Evolutionary conservation across 1,140 invertebrate species (phyloP).

Genomic region (Chironomus striatipennis): DNA sequence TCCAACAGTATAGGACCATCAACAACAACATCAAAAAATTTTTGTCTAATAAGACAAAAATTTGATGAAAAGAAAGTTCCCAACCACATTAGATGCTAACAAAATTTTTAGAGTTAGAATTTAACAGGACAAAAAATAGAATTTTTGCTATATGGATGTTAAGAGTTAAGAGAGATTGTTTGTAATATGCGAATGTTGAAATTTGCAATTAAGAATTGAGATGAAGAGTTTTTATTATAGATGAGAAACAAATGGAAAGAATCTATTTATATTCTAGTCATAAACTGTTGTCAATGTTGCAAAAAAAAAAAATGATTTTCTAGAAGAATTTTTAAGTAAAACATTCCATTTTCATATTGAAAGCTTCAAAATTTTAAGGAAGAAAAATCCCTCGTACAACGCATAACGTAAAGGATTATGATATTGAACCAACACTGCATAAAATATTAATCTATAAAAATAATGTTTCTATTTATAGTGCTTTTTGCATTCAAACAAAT

Average conservation of each 20-base stretch:
- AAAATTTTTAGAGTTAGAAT: neutral
- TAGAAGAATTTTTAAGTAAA: neutral
- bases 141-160: neutral
- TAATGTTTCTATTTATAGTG: neutral
- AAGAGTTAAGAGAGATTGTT: neutral
- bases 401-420: neutral
- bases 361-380: neutral
- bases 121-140: neutral
- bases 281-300: conserved; percentile 3
- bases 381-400: neutral
- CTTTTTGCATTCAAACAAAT: neutral
- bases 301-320: neutral
- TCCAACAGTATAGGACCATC: neutral
- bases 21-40: conserved; percentile 22
- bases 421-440: neutral
- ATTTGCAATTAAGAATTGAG: neutral
- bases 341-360: neutral
- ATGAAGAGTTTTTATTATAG: neutral
- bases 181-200: neutral
- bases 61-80: too few species aligned
- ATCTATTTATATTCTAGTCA: conserved; percentile 1
- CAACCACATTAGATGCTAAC: neutral
- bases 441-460: neutral
- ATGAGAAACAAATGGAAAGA: neutral
- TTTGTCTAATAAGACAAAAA: neutral